Conservation (phyloP, 2,888 invertebrate genomes). For the Acanthacorydalis orientalis region DNA sequence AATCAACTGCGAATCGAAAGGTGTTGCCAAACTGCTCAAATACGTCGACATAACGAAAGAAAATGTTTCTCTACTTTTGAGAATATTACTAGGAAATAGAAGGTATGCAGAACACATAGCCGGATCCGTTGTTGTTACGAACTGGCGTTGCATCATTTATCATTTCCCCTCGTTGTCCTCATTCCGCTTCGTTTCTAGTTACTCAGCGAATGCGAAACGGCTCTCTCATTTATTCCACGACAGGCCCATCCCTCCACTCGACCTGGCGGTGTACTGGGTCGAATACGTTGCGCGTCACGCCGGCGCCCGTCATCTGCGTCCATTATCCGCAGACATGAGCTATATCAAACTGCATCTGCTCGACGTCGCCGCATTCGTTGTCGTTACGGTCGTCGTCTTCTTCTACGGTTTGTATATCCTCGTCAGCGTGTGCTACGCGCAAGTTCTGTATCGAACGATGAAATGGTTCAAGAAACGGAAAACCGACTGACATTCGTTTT, state of each 20-base stretch:
- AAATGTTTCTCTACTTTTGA: neutral
- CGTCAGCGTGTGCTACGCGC: too few relatives aligned
- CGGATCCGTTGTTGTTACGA: too few relatives aligned
- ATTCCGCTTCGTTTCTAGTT: neutral
- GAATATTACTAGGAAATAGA: neutral
- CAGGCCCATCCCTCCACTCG: neutral
- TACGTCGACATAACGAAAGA: constrained; percentile 1
- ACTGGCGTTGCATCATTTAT: too few relatives aligned
- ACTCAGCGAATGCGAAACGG: neutral
- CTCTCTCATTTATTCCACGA: neutral
- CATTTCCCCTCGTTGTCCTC: too few relatives aligned
- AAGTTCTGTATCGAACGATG: too few relatives aligned
- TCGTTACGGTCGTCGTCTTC: too few relatives aligned
- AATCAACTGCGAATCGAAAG: constrained; percentile 10
- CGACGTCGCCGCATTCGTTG: too few relatives aligned
- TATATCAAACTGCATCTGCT: too few relatives aligned
- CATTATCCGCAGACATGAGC: neutral
- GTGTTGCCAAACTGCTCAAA: constrained; percentile 10
- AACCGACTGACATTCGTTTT: too few relatives aligned
- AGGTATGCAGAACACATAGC: neutral
- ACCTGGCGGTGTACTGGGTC: neutral
- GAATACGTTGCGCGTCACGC: neutral
- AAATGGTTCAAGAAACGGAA: too few relatives aligned
- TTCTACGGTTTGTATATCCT: too few relatives aligned
- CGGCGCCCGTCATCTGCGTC: neutral